Conservation (phyloP, 1,140 invertebrate genomes). For the Tetraneura akinire region DNA sequence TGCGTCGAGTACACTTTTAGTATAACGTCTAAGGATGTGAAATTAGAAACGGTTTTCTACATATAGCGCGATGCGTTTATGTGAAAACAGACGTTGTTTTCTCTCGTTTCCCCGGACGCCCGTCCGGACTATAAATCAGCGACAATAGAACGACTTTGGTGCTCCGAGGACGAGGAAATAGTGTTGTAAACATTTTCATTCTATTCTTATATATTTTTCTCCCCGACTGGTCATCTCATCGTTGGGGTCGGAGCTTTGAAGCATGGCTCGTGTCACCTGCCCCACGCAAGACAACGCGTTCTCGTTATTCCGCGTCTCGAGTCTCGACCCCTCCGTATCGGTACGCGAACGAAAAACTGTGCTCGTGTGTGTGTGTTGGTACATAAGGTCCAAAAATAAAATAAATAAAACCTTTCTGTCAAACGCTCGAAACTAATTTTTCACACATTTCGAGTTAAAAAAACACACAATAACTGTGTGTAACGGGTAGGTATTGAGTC, state of each 20-base stretch:
- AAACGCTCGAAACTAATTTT: not conserved
- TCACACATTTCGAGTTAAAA: not conserved
- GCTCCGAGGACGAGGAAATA: not conserved
- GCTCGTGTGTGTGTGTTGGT: too few relatives aligned
- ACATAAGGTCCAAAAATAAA: not conserved
- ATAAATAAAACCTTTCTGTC: not conserved
- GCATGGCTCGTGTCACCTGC: not conserved
- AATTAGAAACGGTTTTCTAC: too few relatives aligned
- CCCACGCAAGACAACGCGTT: not conserved
- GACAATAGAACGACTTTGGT: not conserved
- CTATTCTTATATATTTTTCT: not conserved
- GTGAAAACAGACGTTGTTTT: not conserved
- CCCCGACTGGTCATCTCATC: not conserved
- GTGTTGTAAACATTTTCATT: conserved; percentile 20
- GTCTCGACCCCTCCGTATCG: not conserved
- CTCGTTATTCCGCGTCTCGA: not conserved
- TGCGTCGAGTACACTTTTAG: too few relatives aligned
- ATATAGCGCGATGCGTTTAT: not conserved
- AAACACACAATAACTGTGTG: too few relatives aligned
- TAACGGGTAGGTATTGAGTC: too few relatives aligned
- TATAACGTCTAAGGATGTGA: too few relatives aligned
- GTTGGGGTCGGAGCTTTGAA: not conserved
- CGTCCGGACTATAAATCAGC: not conserved
- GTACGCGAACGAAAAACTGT: not conserved
- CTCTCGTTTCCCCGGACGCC: not conserved